Conservation (phyloP, 2,797 vertebrate genomes). For the Astyanax mexicanus region DNA sequence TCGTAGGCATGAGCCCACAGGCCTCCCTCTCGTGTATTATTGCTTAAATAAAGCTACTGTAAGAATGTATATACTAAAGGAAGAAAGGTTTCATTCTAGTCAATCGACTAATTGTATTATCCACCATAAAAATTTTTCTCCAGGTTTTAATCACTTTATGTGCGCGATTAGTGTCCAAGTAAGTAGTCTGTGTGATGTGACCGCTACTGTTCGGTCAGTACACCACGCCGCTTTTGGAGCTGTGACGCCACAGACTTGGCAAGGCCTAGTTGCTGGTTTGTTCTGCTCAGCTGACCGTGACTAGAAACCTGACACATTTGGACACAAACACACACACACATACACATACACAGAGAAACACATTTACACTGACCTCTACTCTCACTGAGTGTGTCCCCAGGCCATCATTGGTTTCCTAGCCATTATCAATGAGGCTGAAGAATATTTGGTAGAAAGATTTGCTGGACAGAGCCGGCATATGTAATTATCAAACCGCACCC, state of each 20-base stretch:
- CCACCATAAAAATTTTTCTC: no score
- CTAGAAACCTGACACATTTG: not conserved
- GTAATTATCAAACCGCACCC: not conserved
- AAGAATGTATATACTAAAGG: not conserved
- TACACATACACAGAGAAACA: not conserved
- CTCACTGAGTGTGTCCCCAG: not conserved
- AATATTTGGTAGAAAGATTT: not conserved
- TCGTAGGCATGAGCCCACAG: no score
- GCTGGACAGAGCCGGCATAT: not conserved
- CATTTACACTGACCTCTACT: not conserved
- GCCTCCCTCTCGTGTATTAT: no score
- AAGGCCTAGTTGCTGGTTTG: not conserved
- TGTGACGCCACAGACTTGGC: not conserved
- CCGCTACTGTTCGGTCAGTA: not conserved
- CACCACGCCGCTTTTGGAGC: not conserved
- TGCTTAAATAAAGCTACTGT: no score
- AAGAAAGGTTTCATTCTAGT: no score
- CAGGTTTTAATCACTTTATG: no score
- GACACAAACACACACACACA: not conserved
- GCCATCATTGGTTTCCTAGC: not conserved
- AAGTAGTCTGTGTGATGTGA: not conserved
- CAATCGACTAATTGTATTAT: no score
- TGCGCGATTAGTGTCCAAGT: not conserved
- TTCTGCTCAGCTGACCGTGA: conserved; percentile 10
- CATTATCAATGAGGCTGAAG: not conserved